Evolutionary conservation across 1,140 invertebrate genomes (phyloP).

Genomic region (Vollenhovia emeryi): DNA sequence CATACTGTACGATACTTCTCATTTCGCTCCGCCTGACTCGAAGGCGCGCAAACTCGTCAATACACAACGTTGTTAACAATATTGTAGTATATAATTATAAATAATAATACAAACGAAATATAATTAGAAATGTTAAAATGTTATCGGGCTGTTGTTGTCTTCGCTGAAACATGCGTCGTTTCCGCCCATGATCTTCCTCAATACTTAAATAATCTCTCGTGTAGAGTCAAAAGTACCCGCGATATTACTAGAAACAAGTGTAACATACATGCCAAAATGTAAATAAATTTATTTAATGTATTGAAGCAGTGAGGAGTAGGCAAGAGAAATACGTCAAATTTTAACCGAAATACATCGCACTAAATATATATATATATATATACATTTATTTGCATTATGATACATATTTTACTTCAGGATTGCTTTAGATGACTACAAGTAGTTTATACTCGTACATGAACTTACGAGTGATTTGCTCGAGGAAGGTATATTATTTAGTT

Average conservation of each 20-base stretch:
- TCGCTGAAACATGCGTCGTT: slow-evolving; percentile 19
- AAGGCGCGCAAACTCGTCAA: slow-evolving; percentile 53
- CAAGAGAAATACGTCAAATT: neutral
- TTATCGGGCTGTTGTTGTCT: slow-evolving; percentile 21
- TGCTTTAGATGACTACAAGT: slow-evolving; percentile 9
- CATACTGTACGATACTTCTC: slow-evolving; percentile 45
- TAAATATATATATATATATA: slow-evolving; percentile 57
- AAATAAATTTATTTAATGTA: neutral
- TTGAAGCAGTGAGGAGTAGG: neutral
- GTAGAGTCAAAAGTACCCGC: neutral
- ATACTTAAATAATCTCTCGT: neutral
- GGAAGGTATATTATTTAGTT: slow-evolving; percentile 91
- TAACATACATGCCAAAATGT: slow-evolving; percentile 3
- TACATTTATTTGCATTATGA: slow-evolving; percentile 77
- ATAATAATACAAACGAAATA: slow-evolving; percentile 48
- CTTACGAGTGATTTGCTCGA: neutral
- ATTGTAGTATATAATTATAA: slow-evolving; percentile 55
- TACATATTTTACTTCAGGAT: slow-evolving; percentile 72
- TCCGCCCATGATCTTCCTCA: neutral
- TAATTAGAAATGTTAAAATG: slow-evolving; percentile 55
- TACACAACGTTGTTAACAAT: slow-evolving; percentile 56
- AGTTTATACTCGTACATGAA: neutral
- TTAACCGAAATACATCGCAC: neutral
- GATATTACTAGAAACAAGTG: neutral
- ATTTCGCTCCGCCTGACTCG: slow-evolving; percentile 40